These are phyloP conservation scores for Drosophila erecta DNA, from an alignment of 1,140 invertebrate species.

Conservation along the genomic window DNA sequence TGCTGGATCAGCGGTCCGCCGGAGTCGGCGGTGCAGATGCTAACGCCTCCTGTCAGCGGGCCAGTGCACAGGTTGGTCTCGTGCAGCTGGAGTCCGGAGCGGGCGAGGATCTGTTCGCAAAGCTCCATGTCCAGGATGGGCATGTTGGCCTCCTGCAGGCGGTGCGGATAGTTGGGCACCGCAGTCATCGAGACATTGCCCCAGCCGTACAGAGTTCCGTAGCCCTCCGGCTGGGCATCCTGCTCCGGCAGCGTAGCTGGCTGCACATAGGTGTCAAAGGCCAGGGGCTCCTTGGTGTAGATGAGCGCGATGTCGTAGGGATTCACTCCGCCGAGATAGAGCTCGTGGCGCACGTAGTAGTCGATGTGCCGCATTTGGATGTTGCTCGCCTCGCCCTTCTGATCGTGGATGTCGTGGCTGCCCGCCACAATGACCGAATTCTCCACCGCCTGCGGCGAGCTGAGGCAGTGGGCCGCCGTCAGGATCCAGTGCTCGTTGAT, in stretches of 20 bases:
- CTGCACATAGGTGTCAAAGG: slow-evolving; percentile 81
- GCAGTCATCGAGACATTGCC: slow-evolving; percentile 85
- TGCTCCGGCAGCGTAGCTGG: slow-evolving; percentile 84
- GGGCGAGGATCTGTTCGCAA: slow-evolving; percentile 72
- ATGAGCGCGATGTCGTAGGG: slow-evolving; percentile 86
- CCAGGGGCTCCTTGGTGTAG: slow-evolving; percentile 82
- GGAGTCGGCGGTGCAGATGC: slow-evolving; percentile 85
- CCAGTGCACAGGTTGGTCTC: slow-evolving; percentile 86
- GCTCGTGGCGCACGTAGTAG: slow-evolving; percentile 71
- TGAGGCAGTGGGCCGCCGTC: slow-evolving; percentile 81
- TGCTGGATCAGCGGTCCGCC: slow-evolving; percentile 84
- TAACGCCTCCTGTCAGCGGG: slow-evolving; percentile 85
- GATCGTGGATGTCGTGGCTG: slow-evolving; percentile 72
- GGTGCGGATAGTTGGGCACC: slow-evolving; percentile 81
- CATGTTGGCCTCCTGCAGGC: slow-evolving; percentile 84
- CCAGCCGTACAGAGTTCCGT: slow-evolving; percentile 85
- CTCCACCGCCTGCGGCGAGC: slow-evolving; percentile 60
- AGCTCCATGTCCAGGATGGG: slow-evolving; percentile 84
- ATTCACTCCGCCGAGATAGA: slow-evolving; percentile 83
- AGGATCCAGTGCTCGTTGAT: slow-evolving; percentile 83
- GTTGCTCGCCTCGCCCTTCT: slow-evolving; percentile 47
- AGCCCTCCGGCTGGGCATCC: slow-evolving; percentile 84
- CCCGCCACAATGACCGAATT: slow-evolving; percentile 79
- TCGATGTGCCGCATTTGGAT: slow-evolving; percentile 77
- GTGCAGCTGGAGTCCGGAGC: slow-evolving; percentile 77